These are phyloP conservation scores for Dusona sp. DNA, from an alignment of 2,888 invertebrate genomes.

Conservation along the genomic window DNA sequence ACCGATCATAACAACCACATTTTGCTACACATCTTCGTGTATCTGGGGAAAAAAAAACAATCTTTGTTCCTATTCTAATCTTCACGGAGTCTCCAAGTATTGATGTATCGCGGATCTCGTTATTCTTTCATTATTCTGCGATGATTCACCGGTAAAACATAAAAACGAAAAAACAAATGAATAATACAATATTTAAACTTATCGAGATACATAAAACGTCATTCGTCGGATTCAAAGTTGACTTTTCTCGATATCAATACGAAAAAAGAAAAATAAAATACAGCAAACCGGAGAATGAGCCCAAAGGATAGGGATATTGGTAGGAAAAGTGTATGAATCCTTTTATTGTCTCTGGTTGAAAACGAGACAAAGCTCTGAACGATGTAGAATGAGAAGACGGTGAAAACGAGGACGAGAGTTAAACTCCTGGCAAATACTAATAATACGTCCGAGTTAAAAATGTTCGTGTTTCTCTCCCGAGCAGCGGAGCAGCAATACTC, in stretches of 20 bases:
- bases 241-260: neutral
- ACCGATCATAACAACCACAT: constrained; percentile 39
- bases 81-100: neutral
- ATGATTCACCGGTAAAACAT: neutral
- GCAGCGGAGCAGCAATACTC: constrained; percentile 66
- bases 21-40: constrained; percentile 18
- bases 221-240: neutral
- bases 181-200: too few relatives aligned
- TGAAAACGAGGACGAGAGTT: constrained; percentile 10
- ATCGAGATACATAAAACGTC: neutral
- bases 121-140: neutral
- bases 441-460: constrained; percentile 68
- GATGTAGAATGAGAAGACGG: constrained; percentile 44
- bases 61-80: neutral
- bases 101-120: neutral
- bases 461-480: constrained; percentile 41
- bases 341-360: constrained; percentile 18
- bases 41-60: neutral
- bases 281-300: neutral
- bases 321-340: constrained; percentile 7
- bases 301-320: constrained; percentile 11
- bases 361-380: constrained; percentile 6
- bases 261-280: neutral
- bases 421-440: constrained; percentile 69
- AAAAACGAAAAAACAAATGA: neutral